A percentile compares a stretch with the other conserved stretches of the same genome.
Conservation (phyloP, 2,113 vertebrate genomes). For the Typhlomys cinereus region DNA sequence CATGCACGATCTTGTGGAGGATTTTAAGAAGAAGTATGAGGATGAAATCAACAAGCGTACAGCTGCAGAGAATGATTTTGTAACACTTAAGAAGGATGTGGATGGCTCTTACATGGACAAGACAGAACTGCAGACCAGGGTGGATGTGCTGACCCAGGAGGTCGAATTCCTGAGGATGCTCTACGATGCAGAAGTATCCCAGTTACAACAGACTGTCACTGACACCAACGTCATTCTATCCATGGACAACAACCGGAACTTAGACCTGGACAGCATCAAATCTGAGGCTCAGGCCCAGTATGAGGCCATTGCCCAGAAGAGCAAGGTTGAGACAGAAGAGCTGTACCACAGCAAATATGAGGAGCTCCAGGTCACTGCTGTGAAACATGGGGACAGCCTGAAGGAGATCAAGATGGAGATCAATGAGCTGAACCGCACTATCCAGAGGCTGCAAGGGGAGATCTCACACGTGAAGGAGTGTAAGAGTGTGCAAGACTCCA, state of each 20-base stretch:
- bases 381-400: slow-evolving; percentile 87
- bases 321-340: slow-evolving; percentile 87
- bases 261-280: slow-evolving; percentile 90
- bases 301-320: slow-evolving; percentile 89
- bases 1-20: slow-evolving; percentile 91
- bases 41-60: slow-evolving; percentile 92
- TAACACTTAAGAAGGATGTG: slow-evolving; percentile 92
- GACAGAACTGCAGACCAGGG: slow-evolving; percentile 84
- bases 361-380: slow-evolving; percentile 88
- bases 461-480: slow-evolving; percentile 87
- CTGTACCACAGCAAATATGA: slow-evolving; percentile 91
- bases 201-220: slow-evolving; percentile 84
- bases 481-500: slow-evolving; percentile 69
- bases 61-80: slow-evolving; percentile 90
- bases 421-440: slow-evolving; percentile 88
- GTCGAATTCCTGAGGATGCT: slow-evolving; percentile 82
- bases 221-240: slow-evolving; percentile 91
- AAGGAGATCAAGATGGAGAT: slow-evolving; percentile 88
- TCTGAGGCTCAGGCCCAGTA: slow-evolving; percentile 88
- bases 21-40: slow-evolving; percentile 92
- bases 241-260: slow-evolving; percentile 92
- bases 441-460: slow-evolving; percentile 88
- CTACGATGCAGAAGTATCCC: slow-evolving; percentile 85
- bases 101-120: slow-evolving; percentile 84
- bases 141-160: slow-evolving; percentile 81